Conservation (phyloP, 2,888 invertebrate species). For the Leptopilina syphax region DNA sequence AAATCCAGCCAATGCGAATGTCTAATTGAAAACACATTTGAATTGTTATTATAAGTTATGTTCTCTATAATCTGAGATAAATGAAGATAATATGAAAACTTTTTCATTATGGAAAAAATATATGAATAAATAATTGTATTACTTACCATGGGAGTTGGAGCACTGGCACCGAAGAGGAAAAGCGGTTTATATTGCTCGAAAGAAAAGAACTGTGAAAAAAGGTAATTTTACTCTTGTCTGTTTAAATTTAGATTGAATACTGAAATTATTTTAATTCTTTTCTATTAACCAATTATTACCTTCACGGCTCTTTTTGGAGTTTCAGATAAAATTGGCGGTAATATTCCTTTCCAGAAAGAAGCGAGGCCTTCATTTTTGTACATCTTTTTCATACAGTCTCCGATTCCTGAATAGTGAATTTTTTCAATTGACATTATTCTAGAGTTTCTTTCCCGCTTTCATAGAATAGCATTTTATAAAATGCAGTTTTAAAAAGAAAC, state of each 20-base stretch:
- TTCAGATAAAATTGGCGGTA: constrained; percentile 95
- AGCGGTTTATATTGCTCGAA: constrained; percentile 95
- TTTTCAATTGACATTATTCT: background rate
- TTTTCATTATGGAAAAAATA: background rate
- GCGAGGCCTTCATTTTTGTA: constrained; percentile 88
- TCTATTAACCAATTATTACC: constrained; percentile 71
- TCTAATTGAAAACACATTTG: constrained; percentile 78
- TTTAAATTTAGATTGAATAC: constrained; percentile 4
- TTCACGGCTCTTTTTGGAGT: constrained; percentile 97
- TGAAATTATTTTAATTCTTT: background rate
- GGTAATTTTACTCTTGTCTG: constrained; percentile 28
- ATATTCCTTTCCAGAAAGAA: constrained; percentile 95
- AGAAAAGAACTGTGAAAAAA: constrained; percentile 85
- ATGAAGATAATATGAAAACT: too few species aligned
- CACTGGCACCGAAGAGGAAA: constrained; percentile 87
- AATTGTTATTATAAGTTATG: background rate
- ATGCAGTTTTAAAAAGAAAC: too few species aligned
- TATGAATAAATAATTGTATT: background rate
- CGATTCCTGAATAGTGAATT: constrained; percentile 81
- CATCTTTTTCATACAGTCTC: constrained; percentile 94
- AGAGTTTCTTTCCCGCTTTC: background rate
- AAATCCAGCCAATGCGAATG: constrained; percentile 92
- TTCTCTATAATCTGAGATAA: background rate
- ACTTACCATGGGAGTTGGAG: constrained; percentile 87
- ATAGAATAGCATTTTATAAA: too few species aligned